These are phyloP conservation scores for Corvus cornix DNA, from an alignment of 2,113 vertebrate genomes.

Conservation along the genomic window DNA sequence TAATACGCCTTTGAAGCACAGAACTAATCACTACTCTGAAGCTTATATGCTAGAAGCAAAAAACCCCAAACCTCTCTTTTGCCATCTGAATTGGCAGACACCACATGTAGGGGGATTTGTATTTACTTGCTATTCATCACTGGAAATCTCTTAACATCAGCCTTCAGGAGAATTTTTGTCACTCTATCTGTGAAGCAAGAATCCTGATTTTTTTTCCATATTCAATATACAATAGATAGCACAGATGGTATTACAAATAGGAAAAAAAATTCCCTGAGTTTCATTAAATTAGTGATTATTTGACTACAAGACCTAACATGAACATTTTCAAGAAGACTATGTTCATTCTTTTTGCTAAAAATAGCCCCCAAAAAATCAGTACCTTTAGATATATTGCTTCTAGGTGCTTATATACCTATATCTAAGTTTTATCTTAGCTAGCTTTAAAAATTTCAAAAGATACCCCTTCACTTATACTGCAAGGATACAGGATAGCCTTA, in stretches of 20 bases:
- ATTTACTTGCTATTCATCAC: background rate
- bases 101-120: accelerated
- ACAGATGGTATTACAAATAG: background rate
- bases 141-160: background rate
- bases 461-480: background rate
- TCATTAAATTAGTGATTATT: background rate
- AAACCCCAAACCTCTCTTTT: background rate
- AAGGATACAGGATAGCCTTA: background rate
- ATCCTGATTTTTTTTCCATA: background rate
- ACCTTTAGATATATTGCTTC: background rate
- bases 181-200: background rate
- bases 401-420: background rate
- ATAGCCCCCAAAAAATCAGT: background rate
- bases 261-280: background rate
- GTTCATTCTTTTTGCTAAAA: background rate
- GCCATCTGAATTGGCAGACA: background rate
- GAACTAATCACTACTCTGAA: background rate
- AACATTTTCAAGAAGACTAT: background rate
- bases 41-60: background rate
- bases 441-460: background rate
- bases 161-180: background rate
- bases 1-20: background rate
- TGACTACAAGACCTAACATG: background rate
- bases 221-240: background rate
- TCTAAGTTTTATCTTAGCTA: background rate